Base-by-base conservation (phyloP, 1,140 invertebrate genomes). In the Contarinia nasturtii region DNA sequence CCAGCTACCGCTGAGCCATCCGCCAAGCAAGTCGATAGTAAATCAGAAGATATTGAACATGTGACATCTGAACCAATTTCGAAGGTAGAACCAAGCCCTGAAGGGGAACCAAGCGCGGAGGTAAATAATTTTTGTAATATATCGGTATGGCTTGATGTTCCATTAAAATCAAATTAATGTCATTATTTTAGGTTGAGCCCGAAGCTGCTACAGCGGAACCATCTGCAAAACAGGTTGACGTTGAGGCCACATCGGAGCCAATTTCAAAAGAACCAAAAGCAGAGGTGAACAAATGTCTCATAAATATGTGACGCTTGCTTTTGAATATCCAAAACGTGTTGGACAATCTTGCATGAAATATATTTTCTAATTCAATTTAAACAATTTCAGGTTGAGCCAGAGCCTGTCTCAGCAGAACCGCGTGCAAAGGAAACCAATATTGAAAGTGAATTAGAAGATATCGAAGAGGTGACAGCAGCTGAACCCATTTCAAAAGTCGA, bases 31-130 rank as follows among this genome's bases (percentile, higher is more conserved):
- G 17, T 15, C 12, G 44, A 46, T 42, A 20, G 54, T 44, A 52
- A 54, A 51, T 8, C 49, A 36, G 45, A 50, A 50, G 45, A 49
- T 8, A n/a, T n/a, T 5, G 15, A n/a, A 17, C 12, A 38, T 38
- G 12, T n/a, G 5, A 37, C 46, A 53, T 14, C 45, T 7, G 33
- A 50, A 48, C 47, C 54, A 44, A 40, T 51, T 50, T 49, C 54
- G 44, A 54, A 57, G 53, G 53, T 56, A 19, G 36, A 44, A 20
- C 18, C 57, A 47, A 51, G 60, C 55, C 53, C 56, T n/a, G 46
- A 51, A 41, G 46, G 34, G 19, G 49, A 50, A 15, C 55, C 60
- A 10, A 22, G 44, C 20, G 34, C 49, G 37, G 51, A 52, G 47
- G 42, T 27, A 27, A n/a, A 27, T 27, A 3, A 27, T 27, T 27